phyloP scores from a whole-genome alignment of 1,140 invertebrate species.

The Eueides isabella region DNA sequence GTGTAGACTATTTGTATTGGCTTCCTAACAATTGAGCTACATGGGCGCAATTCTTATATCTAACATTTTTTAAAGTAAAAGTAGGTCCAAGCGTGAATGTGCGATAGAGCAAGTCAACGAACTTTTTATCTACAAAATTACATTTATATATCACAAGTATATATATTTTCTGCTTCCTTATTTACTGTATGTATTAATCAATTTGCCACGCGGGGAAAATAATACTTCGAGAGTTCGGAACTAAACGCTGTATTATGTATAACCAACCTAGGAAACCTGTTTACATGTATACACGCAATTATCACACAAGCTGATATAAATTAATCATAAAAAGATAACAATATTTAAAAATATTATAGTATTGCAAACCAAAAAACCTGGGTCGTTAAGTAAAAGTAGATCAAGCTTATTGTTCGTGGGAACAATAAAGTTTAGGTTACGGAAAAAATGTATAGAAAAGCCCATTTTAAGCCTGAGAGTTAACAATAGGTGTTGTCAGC shows the following conservation, averaged over 20 bases:
- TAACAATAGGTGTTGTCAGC: not conserved
- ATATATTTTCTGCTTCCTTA: not conserved
- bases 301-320: too few relatives aligned
- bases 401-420: not conserved
- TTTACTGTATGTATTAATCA: not conserved
- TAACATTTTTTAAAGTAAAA: not conserved
- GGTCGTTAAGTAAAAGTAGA: constrained; percentile 7
- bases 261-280: too few relatives aligned
- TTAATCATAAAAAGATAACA: not conserved
- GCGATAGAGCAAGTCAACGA: not conserved
- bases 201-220: too few relatives aligned
- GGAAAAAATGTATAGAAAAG: not conserved
- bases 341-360: not conserved
- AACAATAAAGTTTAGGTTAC: not conserved
- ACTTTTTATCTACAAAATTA: not conserved
- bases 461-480: not conserved
- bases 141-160: not conserved
- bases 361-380: not conserved
- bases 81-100: not conserved
- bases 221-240: too few relatives aligned
- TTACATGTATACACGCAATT: too few relatives aligned
- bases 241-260: too few relatives aligned
- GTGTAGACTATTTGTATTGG: not conserved
- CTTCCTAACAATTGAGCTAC: too few relatives aligned
- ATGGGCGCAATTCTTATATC: not conserved